Evolutionary conservation across 2,113 vertebrate genomes (phyloP), one percentile per base, ranked within the genome.

Genomic region (Eclectus roratus): DNA sequence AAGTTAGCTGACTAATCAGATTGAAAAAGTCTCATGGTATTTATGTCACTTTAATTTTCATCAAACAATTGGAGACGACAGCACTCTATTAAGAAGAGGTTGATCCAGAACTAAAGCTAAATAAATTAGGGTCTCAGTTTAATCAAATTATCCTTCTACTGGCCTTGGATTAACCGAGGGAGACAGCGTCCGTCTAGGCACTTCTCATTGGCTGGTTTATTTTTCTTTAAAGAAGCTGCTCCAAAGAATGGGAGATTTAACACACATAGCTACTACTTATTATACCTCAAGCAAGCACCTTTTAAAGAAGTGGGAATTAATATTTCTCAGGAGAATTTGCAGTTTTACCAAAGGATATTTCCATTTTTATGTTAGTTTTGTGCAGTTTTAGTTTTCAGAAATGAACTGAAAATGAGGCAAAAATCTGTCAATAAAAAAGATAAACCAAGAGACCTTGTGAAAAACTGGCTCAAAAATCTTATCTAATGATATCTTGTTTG

Each of bases 101-200:
- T 98, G 98, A 98, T 98, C 98, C 98, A 98, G 98, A 98, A 98
- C 98, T 98, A 98, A 99, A 98, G 98, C 98, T 98, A 98, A 98
- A 98, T 98, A 99, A 99, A 99, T 98, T 98, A 98, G 98, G 97
- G 98, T 98, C 97, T 98, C 98, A 93, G 95, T 98, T 98, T 98
- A 99, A 99, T 99, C 98, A 98, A 98, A 98, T 98, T 98, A 98
- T 98, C 98, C 98, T 94, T 98, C 98, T 98, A 70, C 97, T 95
- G 95, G 97, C 97, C 94, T 94, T 97, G 98, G 98, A 98, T 98
- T 98, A 97, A 97, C 96, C 1, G 43, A 95, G 96, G 95, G 97
- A 97, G 97, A 98, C 84, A 95, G 98, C 98, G 97, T 98, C 96
- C 35, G 98, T 98, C 92, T 95, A 68, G 94, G 91, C 91, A 86